Percentiles rank a stretch among this genome's conserved stretches.
Conservation (phyloP, 2,113 vertebrate genomes). For the Aviceda subcristata region DNA sequence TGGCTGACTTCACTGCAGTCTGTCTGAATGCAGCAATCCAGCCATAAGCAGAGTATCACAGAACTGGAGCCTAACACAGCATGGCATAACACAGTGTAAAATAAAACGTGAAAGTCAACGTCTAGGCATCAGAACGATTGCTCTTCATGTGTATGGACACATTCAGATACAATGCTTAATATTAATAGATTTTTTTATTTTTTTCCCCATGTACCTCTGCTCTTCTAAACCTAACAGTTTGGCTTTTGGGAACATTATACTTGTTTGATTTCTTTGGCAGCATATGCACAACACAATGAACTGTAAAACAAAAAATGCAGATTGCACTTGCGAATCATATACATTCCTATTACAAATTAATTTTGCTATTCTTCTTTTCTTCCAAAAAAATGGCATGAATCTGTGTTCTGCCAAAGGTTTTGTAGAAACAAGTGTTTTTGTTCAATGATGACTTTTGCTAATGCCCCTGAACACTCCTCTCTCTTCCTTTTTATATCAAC, state of each 20-base stretch:
- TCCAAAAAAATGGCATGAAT: not conserved
- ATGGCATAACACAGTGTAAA: not conserved
- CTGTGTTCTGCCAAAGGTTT: not conserved
- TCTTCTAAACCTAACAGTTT: not conserved
- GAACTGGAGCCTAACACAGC: not conserved
- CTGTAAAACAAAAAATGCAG: not conserved
- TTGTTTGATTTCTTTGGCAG: not conserved
- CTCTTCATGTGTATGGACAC: not conserved
- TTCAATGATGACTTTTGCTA: not conserved
- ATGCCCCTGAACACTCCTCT: not conserved
- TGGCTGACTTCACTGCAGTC: not conserved
- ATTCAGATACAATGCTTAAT: not conserved
- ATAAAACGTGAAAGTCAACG: not conserved
- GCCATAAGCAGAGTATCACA: not conserved
- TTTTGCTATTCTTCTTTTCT: not conserved
- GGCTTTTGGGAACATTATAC: not conserved
- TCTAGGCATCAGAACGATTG: not conserved
- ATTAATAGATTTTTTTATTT: no score
- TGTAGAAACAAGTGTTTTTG: not conserved
- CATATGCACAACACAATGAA: not conserved
- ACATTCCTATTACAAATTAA: not conserved
- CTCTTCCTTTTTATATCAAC: not conserved
- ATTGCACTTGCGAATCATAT: not conserved
- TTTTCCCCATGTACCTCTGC: not conserved
- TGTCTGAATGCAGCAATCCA: not conserved